Conservation (phyloP, 2,888 invertebrate genomes). For the Morinoia aosen region DNA sequence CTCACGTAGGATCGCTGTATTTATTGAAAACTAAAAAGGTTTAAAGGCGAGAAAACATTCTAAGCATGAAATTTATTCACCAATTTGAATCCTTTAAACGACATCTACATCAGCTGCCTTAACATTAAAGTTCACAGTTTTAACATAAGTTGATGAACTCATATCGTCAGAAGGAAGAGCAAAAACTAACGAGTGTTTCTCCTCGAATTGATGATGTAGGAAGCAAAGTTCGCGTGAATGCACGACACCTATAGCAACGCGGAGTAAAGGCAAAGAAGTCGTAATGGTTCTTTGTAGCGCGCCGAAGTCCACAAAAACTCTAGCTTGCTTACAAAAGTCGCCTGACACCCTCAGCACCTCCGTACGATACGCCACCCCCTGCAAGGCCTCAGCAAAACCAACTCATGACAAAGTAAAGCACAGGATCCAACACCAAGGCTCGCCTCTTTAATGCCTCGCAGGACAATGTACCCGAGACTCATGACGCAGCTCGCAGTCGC, state of each 20-base stretch:
- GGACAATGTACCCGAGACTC: no score
- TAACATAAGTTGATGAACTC: not conserved
- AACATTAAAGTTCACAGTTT: not conserved
- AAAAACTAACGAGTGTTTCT: not conserved
- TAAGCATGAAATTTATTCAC: not conserved
- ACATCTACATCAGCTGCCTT: not conserved
- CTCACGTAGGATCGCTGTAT: no score
- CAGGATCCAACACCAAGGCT: no score
- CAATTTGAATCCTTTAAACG: not conserved
- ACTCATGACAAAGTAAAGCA: no score
- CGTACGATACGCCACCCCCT: no score
- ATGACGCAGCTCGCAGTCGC: no score
- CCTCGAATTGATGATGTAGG: not conserved
- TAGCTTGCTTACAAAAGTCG: no score
- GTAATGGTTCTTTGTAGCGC: not conserved
- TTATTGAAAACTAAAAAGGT: no score
- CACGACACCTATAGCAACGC: not conserved
- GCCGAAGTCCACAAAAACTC: no score
- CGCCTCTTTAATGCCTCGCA: no score
- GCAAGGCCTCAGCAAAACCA: no score
- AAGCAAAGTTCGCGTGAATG: not conserved
- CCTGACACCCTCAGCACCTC: no score
- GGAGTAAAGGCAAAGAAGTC: not conserved
- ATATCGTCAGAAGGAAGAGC: not conserved
- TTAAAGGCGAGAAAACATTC: not conserved